phyloP scores from a whole-genome alignment of 2,888 invertebrate genomes.

The Cactoblastis cactorum region DNA sequence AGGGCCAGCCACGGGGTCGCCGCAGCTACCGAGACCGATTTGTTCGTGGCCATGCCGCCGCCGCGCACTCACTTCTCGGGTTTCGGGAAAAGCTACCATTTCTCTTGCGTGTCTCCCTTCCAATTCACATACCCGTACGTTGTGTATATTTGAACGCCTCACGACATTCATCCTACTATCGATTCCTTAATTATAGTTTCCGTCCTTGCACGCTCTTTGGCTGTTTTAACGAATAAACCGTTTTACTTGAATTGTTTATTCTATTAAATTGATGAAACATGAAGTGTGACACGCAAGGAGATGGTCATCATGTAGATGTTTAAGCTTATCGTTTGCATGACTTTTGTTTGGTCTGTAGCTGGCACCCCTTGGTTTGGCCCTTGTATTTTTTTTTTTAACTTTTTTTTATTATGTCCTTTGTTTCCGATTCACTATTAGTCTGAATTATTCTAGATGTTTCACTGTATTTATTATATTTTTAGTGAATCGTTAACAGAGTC shows the following conservation, averaged over 20 bases:
- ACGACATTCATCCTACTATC: not conserved
- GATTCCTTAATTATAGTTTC: not conserved
- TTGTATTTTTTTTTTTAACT: constrained; percentile 56
- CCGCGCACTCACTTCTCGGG: constrained; percentile 71
- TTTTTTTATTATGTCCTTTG: constrained; percentile 35
- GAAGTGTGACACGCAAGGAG: constrained; percentile 44
- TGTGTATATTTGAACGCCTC: constrained; percentile 59
- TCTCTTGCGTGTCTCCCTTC: constrained; percentile 76
- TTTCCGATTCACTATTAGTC: constrained; percentile 34
- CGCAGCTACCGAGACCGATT: constrained; percentile 70
- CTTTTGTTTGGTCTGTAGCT: constrained; percentile 65
- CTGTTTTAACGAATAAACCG: not conserved
- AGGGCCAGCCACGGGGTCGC: constrained; percentile 73
- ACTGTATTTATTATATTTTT: constrained; percentile 21
- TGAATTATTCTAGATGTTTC: constrained; percentile 16
- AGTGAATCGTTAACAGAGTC: constrained; percentile 35
- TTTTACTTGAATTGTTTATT: not conserved
- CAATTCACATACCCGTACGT: constrained; percentile 73
- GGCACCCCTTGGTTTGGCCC: constrained; percentile 77
- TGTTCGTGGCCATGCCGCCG: constrained; percentile 70
- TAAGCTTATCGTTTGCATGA: constrained; percentile 70
- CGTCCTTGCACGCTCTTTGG: not conserved
- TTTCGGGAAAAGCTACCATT: constrained; percentile 76
- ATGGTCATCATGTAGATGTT: constrained; percentile 53
- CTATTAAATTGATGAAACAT: constrained; percentile 3